Evolutionary conservation across 2,888 invertebrate species (phyloP).

Genomic region (Lagria hirta): DNA sequence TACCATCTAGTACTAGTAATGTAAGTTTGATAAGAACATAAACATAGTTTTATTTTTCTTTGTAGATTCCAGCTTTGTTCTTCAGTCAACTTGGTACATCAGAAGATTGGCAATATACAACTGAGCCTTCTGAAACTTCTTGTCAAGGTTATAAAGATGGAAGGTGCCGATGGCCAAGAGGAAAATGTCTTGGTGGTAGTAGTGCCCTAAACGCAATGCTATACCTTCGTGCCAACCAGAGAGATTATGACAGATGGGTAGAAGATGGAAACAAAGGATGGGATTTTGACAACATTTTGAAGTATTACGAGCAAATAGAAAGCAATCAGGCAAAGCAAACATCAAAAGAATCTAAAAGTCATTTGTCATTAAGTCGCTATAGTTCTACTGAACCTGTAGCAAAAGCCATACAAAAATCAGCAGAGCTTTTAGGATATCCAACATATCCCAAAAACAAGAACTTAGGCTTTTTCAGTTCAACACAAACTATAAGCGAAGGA

Average conservation of each 20-base stretch:
- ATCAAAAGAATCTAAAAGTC: conserved; percentile 49
- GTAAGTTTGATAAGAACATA: conserved; percentile 34
- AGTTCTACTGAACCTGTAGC: conserved; percentile 46
- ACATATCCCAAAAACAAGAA: conserved; percentile 34
- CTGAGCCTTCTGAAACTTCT: conserved; percentile 52
- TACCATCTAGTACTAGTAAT: conserved; percentile 54
- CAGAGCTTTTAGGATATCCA: conserved; percentile 53
- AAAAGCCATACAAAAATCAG: conserved; percentile 44
- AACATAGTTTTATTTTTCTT: conserved; percentile 12
- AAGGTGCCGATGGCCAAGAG: conserved; percentile 59
- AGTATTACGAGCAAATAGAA: conserved; percentile 54
- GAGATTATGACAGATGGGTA: conserved; percentile 68
- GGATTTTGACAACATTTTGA: conserved; percentile 57
- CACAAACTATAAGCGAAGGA: conserved; percentile 48
- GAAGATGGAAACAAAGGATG: conserved; percentile 62
- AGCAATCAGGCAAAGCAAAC: conserved; percentile 39
- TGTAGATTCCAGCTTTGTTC: conserved; percentile 51
- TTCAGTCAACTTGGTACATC: conserved; percentile 38
- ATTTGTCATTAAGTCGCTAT: conserved; percentile 53
- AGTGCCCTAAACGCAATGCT: conserved; percentile 67
- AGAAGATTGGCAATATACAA: conserved; percentile 52
- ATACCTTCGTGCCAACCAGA: conserved; percentile 64
- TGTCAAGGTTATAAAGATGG: conserved; percentile 48
- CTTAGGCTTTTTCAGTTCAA: conserved; percentile 40
- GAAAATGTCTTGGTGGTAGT: conserved; percentile 67